phyloP scores from a whole-genome alignment of 1,140 invertebrate species.

The Nephila pilipes region DNA sequence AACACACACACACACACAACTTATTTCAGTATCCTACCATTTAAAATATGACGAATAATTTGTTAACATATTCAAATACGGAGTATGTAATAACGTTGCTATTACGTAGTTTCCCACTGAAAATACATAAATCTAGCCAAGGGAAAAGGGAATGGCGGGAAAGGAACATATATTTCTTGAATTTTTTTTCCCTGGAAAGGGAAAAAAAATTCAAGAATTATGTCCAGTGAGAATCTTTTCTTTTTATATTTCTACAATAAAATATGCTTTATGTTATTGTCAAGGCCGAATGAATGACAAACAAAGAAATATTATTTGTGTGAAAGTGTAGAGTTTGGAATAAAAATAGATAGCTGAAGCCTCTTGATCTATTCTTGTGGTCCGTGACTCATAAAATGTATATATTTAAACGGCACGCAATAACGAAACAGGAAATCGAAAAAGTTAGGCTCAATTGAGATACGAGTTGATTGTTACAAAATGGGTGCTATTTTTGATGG shows the following conservation, averaged over 20 bases:
- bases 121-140: too few species aligned
- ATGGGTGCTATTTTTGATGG: too few species aligned
- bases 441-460: not conserved
- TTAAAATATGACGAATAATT: too few species aligned
- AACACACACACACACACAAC: too few species aligned
- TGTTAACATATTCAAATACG: too few species aligned
- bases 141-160: too few species aligned
- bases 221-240: not conserved
- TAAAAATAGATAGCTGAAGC: conserved; percentile 9
- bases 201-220: not conserved
- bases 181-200: too few species aligned
- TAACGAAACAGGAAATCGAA: conserved; percentile 39
- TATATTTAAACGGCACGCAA: conserved; percentile 39
- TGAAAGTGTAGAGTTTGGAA: conserved; percentile 33
- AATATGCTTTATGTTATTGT: conserved; percentile 5
- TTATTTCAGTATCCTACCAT: too few species aligned
- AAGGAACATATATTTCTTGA: too few species aligned
- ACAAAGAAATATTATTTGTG: conserved; percentile 17
- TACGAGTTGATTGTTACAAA: not conserved
- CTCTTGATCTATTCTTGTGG: not conserved
- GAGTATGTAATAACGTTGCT: too few species aligned
- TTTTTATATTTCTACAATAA: not conserved
- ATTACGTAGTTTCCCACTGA: too few species aligned
- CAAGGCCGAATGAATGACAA: not conserved
- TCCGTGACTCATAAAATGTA: not conserved